Evolutionary conservation across 2,797 vertebrate species (phyloP).

Genomic region (Pangasius macronema): DNA sequence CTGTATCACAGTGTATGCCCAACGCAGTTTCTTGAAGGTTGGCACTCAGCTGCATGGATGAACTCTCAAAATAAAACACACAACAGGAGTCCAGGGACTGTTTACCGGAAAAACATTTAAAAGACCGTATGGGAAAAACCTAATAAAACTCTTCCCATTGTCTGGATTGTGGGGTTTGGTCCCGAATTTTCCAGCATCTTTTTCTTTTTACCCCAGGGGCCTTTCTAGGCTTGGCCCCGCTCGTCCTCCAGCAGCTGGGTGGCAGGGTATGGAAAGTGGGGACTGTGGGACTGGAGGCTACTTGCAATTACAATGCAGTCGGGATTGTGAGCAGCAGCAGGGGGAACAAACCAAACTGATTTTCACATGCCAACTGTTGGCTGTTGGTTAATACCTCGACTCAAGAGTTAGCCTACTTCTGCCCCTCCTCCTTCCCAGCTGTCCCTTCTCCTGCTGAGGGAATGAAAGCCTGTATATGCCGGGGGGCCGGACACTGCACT

Average conservation of each 20-base stretch:
- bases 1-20: conserved; percentile 15
- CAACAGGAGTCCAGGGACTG: conserved; percentile 22
- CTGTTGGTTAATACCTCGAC: conserved; percentile 67
- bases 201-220: conserved; percentile 66
- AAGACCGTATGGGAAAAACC: conserved; percentile 55
- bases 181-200: conserved; percentile 64
- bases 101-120: conserved; percentile 41
- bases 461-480: conserved; percentile 57
- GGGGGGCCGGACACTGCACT: conserved; percentile 55
- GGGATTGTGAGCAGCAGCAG: conserved; percentile 47
- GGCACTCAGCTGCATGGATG: conserved; percentile 42
- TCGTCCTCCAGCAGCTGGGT: conserved; percentile 69
- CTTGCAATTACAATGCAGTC: conserved; percentile 44
- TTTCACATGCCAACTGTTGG: conserved; percentile 77
- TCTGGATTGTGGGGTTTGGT: conserved; percentile 42
- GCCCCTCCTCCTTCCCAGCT: conserved; percentile 58
- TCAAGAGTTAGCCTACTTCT: conserved; percentile 66
- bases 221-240: conserved; percentile 58
- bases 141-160: conserved; percentile 63
- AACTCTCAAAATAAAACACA: conserved; percentile 42
- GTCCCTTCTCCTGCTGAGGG: conserved; percentile 58
- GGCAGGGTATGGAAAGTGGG: conserved; percentile 67
- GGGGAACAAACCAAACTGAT: conserved; percentile 59
- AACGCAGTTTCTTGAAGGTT: conserved; percentile 37
- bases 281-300: conserved; percentile 37